A percentile compares a stretch with the other conserved stretches of the same genome.
Evolutionary conservation across 1,140 invertebrate species (phyloP).

Genomic region (Mylabris phalerata): DNA sequence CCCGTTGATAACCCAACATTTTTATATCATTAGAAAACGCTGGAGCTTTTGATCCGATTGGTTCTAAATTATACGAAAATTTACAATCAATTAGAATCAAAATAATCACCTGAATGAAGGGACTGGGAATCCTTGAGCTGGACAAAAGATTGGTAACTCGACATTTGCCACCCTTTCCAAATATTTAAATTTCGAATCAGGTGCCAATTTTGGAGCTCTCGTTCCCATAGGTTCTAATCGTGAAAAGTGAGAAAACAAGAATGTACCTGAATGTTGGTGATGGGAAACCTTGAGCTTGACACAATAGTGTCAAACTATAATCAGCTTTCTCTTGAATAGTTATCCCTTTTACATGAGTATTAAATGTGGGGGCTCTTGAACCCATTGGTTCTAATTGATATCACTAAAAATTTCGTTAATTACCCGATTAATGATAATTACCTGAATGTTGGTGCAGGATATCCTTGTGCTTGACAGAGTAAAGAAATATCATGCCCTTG

Average conservation of each 20-base stretch:
- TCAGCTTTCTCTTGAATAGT: slow-evolving; percentile 32
- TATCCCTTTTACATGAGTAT: slow-evolving; percentile 45
- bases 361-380: slow-evolving; percentile 42
- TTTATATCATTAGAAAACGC: slow-evolving; percentile 52
- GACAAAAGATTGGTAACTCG: slow-evolving; percentile 47
- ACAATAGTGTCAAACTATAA: slow-evolving; percentile 53
- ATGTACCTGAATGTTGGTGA: slow-evolving; percentile 43
- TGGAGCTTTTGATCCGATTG: slow-evolving; percentile 51
- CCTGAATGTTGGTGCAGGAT: slow-evolving; percentile 67
- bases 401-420: background rate
- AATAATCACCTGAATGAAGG: slow-evolving; percentile 46
- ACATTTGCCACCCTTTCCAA: slow-evolving; percentile 38
- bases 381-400: slow-evolving; percentile 48
- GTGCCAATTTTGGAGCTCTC: slow-evolving; percentile 56
- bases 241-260: slow-evolving; percentile 2
- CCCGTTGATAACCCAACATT: slow-evolving; percentile 44
- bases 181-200: slow-evolving; percentile 53
- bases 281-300: slow-evolving; percentile 70
- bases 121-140: slow-evolving; percentile 48
- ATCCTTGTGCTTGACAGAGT: slow-evolving; percentile 68
- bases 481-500: slow-evolving; percentile 47
- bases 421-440: slow-evolving; percentile 29
- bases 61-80: slow-evolving; percentile 42
- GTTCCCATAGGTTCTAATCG: slow-evolving; percentile 61
- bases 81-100: background rate